Conservation (phyloP, 2,888 invertebrate genomes). For the Epiblema foenella region DNA sequence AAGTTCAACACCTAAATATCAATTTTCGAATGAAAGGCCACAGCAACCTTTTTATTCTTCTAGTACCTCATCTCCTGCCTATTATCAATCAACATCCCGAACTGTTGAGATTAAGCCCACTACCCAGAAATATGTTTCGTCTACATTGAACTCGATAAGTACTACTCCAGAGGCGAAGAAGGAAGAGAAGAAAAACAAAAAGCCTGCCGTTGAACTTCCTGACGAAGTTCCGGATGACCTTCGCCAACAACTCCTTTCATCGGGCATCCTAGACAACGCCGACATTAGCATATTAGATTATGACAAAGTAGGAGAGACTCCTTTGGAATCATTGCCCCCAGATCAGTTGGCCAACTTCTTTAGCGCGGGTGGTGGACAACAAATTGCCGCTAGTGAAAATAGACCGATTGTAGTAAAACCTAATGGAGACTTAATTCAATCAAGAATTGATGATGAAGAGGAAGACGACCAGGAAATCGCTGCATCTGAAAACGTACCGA, state of each 20-base stretch:
- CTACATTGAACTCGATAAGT: constrained; percentile 78
- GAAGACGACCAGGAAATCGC: constrained; percentile 84
- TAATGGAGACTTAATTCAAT: constrained; percentile 84
- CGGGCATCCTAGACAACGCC: constrained; percentile 94
- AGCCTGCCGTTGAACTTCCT: constrained; percentile 86
- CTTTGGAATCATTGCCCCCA: constrained; percentile 92
- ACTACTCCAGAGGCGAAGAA: constrained; percentile 73
- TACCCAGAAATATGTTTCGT: constrained; percentile 79
- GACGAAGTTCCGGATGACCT: constrained; percentile 96
- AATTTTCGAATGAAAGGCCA: constrained; percentile 75
- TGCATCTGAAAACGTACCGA: constrained; percentile 81
- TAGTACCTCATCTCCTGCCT: constrained; percentile 68
- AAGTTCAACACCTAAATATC: constrained; percentile 67
- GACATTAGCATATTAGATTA: constrained; percentile 95
- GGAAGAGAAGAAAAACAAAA: constrained; percentile 85
- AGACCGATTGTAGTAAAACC: constrained; percentile 87
- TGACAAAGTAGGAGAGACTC: constrained; percentile 94
- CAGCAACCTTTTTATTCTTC: constrained; percentile 65
- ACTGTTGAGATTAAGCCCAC: constrained; percentile 80
- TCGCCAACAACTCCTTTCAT: constrained; percentile 91
- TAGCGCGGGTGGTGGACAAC: constrained; percentile 91
- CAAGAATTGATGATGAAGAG: constrained; percentile 76
- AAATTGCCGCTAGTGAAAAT: constrained; percentile 89
- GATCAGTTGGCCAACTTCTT: constrained; percentile 95
- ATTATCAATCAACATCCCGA: constrained; percentile 75